A percentile compares a stretch with the other conserved stretches of the same genome.
Conservation (phyloP, 2,888 invertebrate species). For the Andrena praecox region DNA sequence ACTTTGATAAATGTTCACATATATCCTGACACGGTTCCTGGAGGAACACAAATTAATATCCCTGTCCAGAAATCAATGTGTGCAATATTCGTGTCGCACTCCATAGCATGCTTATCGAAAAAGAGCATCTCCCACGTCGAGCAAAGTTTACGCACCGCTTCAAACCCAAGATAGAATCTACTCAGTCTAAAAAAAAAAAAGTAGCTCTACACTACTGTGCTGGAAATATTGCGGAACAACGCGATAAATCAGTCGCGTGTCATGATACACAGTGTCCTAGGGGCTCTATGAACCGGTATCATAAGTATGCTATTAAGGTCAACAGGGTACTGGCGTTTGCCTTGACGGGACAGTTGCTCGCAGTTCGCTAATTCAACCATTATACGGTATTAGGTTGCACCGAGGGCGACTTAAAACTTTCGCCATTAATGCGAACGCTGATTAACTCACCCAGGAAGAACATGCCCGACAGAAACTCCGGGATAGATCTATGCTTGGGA, state of each 20-base stretch:
- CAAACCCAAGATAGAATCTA: neutral
- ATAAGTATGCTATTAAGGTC: slow-evolving; percentile 67
- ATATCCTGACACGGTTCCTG: no score
- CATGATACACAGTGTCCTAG: slow-evolving; percentile 32
- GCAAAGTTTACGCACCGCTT: neutral
- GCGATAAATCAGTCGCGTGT: slow-evolving; percentile 39
- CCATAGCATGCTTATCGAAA: neutral
- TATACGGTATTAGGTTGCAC: slow-evolving; percentile 30
- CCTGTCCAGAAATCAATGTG: neutral
- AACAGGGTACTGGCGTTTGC: slow-evolving; percentile 63
- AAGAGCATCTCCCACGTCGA: neutral
- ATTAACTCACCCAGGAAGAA: slow-evolving; percentile 32
- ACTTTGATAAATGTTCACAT: no score
- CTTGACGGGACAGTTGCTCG: slow-evolving; percentile 59
- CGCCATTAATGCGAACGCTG: slow-evolving; percentile 40
- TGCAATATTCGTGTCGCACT: neutral
- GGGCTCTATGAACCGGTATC: slow-evolving; percentile 32
- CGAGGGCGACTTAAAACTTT: slow-evolving; percentile 48
- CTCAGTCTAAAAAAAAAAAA: neutral
- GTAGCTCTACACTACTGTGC: neutral
- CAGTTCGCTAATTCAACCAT: slow-evolving; percentile 53
- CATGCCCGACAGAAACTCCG: neutral
- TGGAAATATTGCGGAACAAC: slow-evolving; percentile 14
- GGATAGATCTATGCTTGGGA: neutral
- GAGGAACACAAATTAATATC: neutral